Percentiles rank a stretch among this genome's conserved stretches.
phyloP scores from a whole-genome alignment of 2,888 invertebrate genomes.

The Acholoe squamosa region DNA sequence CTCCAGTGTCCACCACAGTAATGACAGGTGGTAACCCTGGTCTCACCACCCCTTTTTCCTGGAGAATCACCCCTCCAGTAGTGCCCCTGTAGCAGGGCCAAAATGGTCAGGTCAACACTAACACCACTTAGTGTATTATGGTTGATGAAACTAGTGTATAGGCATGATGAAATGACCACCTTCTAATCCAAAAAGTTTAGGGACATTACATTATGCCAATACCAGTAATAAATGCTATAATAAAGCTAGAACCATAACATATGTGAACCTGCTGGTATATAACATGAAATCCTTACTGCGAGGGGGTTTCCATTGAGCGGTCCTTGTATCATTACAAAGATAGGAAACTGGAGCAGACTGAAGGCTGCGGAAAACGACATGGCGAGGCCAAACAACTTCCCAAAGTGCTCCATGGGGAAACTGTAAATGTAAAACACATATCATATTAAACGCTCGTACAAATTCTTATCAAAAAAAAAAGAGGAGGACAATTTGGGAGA shows the following conservation, averaged over 20 bases:
- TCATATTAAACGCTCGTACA: neutral
- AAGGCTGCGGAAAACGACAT: slow-evolving; percentile 71
- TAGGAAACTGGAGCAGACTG: slow-evolving; percentile 71
- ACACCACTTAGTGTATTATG: too few species aligned
- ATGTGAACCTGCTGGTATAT: too few species aligned
- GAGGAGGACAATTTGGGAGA: neutral
- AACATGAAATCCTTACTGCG: slow-evolving; percentile 64
- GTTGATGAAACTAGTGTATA: too few species aligned
- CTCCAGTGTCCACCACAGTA: too few species aligned
- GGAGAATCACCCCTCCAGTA: too few species aligned
- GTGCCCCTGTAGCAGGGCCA: too few species aligned
- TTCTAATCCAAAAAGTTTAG: neutral
- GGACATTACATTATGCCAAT: neutral
- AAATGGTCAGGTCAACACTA: too few species aligned
- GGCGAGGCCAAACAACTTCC: slow-evolving; percentile 71
- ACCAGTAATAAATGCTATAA: too few species aligned
- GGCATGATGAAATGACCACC: too few species aligned
- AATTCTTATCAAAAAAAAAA: neutral
- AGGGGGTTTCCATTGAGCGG: slow-evolving; percentile 68
- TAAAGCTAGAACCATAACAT: too few species aligned
- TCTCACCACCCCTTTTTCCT: too few species aligned
- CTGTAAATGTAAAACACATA: slow-evolving; percentile 67
- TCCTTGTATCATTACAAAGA: slow-evolving; percentile 71
- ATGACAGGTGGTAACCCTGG: too few species aligned
- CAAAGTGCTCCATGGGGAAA: slow-evolving; percentile 72